Evolutionary conservation across 2,888 invertebrate genomes (phyloP), one percentile per base, ranked within the genome.

Genomic region (Eupithecia inturbata): DNA sequence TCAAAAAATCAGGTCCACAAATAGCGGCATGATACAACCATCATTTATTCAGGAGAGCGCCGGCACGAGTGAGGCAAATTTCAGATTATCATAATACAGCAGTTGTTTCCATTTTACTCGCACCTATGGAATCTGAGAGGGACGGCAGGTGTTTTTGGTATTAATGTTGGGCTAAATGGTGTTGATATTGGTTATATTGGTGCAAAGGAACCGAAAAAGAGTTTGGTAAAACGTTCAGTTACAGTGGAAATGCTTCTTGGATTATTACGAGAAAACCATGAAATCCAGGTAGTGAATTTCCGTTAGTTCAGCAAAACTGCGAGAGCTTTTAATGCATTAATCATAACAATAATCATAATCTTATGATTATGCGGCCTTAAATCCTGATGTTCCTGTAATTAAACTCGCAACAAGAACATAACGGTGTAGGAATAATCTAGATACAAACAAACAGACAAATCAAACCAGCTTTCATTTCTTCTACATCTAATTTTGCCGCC

Each of bases 21-120:
- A 80, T 86, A 82, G 85, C 84, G 83, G 70, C 77, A 78, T 76
- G 78, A 80, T 77, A 77, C 76, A 57, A 14, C 89, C 88, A 92
- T 92, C 88, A 86, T 84, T 91, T 90, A 92, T 92, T 92, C 92
- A 91, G 82, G 82, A 82, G 78, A 28, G 72, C 83, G 83, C 33
- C 84, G 85, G 82, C 87, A 83, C 88, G 87, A 88, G 89, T 89
- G 88, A 87, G 87, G 87, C 84, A 87, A 90, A 91, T 90, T 88
- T 88, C 86, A 86, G 87, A 92, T 92, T 92, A 91, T 91, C 90
- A 92, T 92, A 91, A 91, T 91, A 90, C 88, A 92, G 91, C 89
- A 73, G 71, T 68, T 73, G 57, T 69, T 69, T 53, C 71, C 73
- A 76, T 76, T 71, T 73, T 73, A 62, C 67, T 76, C 73, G 26